Base-by-base conservation (phyloP, 2,113 vertebrate species). In the Ovibos moschatus region DNA sequence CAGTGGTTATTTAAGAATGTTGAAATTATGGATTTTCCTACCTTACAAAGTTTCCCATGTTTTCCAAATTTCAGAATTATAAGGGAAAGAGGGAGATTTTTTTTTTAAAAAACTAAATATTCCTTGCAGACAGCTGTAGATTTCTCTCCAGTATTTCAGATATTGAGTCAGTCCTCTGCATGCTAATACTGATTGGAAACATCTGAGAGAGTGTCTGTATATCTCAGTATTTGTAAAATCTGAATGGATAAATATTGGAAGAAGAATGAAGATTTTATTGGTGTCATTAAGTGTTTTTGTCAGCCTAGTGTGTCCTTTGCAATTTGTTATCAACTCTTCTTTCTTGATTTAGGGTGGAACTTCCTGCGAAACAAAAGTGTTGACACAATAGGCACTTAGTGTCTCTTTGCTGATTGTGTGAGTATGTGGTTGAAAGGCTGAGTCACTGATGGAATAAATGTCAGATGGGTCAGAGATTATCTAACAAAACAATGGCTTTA, bases 201-300 rank as follows among this genome's bases (percentile, higher is more conserved):
- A 96, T 92, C 95, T 87, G 97, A 97, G 58, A 40, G 43, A 6
- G 33, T 43, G n/a, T 62, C 51, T 60, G 21, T 28, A 28, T 62
- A 62, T 55, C 74, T 53, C 97, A 28, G 57, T 57, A 27, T 93
- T 91, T 89, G 60, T 50, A 25, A 92, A 53, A 57, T 85, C 45
- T 45, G 89, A 90, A 95, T 47, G 91, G 87, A 47, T 90, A 82
- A 57, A 79, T 45, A 51, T 92, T 36, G 74, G 88, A 94, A 93
- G 33, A 83, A 87, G 81, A 81, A 81, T 51, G 51, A 81, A 58
- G 4, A 47, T 67, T 53, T 81, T 87, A 90, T 11, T 94, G 74
- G 51, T 95, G 91, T 95, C 97, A 93, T 76, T 96, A 92, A 89
- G 76, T 94, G 86, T 94, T 97, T 97, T 96, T 83, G 58, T 93